These are phyloP conservation scores for Eristalis tenax DNA, from an alignment of 2,888 invertebrate genomes.

Conservation along the genomic window DNA sequence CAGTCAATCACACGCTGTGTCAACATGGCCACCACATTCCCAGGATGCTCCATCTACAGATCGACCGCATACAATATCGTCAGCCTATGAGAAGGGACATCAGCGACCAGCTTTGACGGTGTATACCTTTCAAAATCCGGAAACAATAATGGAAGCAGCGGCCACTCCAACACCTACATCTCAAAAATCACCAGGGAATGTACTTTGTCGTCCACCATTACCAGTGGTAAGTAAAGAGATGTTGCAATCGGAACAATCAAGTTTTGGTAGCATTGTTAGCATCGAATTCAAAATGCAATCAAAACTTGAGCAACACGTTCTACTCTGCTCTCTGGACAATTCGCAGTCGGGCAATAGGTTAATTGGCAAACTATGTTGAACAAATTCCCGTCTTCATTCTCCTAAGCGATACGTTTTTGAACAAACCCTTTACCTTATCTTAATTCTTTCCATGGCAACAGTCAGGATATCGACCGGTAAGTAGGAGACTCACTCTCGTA, in stretches of 20 bases:
- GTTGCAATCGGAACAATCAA: not conserved
- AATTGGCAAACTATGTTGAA: constrained; percentile 35
- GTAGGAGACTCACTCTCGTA: constrained; percentile 46
- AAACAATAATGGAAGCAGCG: constrained; percentile 81
- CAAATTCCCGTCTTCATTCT: constrained; percentile 4
- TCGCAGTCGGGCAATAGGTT: not conserved
- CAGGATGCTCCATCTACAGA: constrained; percentile 85
- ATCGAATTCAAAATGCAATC: not conserved
- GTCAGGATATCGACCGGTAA: constrained; percentile 71
- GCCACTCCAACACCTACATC: constrained; percentile 76
- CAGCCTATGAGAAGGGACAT: constrained; percentile 93
- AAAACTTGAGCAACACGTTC: not conserved
- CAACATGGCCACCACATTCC: constrained; percentile 82
- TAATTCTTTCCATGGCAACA: constrained; percentile 63
- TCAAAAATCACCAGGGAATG: constrained; percentile 82
- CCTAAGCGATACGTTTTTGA: constrained; percentile 19
- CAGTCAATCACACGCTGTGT: constrained; percentile 81
- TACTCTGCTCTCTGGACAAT: not conserved
- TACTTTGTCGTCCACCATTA: constrained; percentile 86
- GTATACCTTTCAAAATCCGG: constrained; percentile 93
- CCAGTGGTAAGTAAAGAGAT: constrained; percentile 84
- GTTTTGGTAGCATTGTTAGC: not conserved
- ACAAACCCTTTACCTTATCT: constrained; percentile 55
- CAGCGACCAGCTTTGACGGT: constrained; percentile 92
- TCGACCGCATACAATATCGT: constrained; percentile 95